phyloP scores from a whole-genome alignment of 2,113 vertebrate species.

The Meriones unguiculatus region DNA sequence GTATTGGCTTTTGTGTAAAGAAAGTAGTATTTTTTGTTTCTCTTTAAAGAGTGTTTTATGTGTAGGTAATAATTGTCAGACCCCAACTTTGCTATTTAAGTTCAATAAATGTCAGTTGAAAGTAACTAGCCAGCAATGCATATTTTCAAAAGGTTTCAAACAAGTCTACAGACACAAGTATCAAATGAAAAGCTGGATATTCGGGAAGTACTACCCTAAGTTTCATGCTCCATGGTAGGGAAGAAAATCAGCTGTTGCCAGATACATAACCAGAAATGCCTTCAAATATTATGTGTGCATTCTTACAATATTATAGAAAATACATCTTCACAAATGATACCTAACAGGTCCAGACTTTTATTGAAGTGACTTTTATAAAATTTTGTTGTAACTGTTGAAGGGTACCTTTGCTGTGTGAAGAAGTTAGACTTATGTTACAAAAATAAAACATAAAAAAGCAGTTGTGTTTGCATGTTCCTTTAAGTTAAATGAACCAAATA shows the following conservation, averaged over 20 bases:
- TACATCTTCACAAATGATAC: background rate
- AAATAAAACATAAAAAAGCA: no score
- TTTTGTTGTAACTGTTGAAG: background rate
- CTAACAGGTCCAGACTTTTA: background rate
- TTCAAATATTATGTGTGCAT: background rate
- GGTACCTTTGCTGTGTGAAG: background rate
- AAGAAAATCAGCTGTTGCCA: background rate
- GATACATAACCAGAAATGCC: background rate
- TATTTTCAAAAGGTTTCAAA: conserved; percentile 22
- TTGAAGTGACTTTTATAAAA: background rate
- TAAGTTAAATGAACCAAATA: background rate
- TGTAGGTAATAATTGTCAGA: background rate
- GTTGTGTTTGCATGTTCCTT: background rate
- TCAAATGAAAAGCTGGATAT: conserved; percentile 19
- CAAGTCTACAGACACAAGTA: background rate
- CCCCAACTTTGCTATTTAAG: conserved; percentile 41
- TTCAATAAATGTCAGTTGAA: conserved; percentile 24
- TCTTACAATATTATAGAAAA: background rate
- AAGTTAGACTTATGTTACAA: background rate
- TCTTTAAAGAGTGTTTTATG: conserved; percentile 21
- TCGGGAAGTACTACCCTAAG: background rate
- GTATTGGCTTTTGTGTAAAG: background rate
- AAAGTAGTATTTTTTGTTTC: background rate
- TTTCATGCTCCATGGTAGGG: background rate
- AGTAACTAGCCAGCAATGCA: conserved; percentile 28